Conservation (phyloP, 53 echinoderm and acorn worm species). For the Echinarachnius parma region DNA sequence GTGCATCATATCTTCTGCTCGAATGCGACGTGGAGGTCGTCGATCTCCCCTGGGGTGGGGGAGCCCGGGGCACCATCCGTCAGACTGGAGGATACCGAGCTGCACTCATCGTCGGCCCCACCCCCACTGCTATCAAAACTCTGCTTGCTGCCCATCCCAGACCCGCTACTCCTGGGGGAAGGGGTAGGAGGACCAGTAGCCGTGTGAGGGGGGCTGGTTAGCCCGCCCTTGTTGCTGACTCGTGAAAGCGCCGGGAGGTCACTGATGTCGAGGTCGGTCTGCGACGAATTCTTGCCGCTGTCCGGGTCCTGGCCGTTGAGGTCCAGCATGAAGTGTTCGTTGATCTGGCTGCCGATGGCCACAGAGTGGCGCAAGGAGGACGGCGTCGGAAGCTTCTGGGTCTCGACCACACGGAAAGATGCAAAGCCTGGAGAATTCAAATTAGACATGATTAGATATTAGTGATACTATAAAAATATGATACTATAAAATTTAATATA, state of each 20-base stretch:
- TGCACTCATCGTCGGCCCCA: constrained; percentile 34
- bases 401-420: constrained; percentile 50
- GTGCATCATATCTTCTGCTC: constrained; percentile 60
- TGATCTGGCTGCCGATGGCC: constrained; percentile 56
- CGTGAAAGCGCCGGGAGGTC: constrained; percentile 8
- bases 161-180: background rate
- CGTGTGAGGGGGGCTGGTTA: constrained; percentile 23
- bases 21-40: constrained; percentile 62
- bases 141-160: constrained; percentile 8
- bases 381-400: constrained; percentile 40
- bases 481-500: too few relatives aligned
- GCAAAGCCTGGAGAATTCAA: constrained; percentile 51
- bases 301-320: background rate
- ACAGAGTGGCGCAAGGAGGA: constrained; percentile 48
- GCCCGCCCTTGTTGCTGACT: constrained; percentile 7
- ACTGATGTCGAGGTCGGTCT: background rate
- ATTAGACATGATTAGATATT: too few relatives aligned
- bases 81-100: constrained; percentile 42
- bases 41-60: background rate
- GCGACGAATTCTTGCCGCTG: constrained; percentile 6
- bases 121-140: constrained; percentile 25
- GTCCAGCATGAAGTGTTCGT: constrained; percentile 43
- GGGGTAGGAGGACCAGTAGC: background rate
- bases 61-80: background rate
- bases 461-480: too few relatives aligned